Base-by-base conservation (phyloP, 2,888 invertebrate species). In the Phaonia tiefii region DNA sequence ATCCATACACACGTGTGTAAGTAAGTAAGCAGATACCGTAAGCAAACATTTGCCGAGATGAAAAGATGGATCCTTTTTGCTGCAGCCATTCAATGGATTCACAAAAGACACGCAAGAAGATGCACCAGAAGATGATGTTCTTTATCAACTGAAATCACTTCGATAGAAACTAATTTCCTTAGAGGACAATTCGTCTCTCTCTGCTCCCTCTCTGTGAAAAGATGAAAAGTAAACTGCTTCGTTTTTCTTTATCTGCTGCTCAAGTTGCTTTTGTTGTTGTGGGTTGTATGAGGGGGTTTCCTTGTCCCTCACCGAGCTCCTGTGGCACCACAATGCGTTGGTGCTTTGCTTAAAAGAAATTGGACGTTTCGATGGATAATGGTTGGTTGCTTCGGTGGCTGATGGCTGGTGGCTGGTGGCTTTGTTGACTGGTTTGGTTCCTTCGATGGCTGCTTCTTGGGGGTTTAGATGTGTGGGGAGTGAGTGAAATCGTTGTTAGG, bases 141-240 rank as follows among this genome's bases (percentile, higher is more conserved):
- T 80, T 77, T 77, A 80, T 77, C 80, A 74, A 66, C 74, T 71
- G 66, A 63, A 71, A 75, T 75, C 60, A 71, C 67, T 71, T 77
- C 77, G 67, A 77, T 77, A 75, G 77, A 80, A 80, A 77, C 74
- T 74, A 75, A 74, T 80, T 80, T 77, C 77, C 80, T 80, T 77
- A 75, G 80, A 77, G 80, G 74, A 71, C 71, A 71, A 80, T 80
- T 75, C 77, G 71, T 80, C 80, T 80, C 75, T 13, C 8, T 31
- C 31, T 31, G 4, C 8, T 8, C 8, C 31, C 31, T 31, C 8
- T 8, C 31, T 31, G 31, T 17, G 46, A 60, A 67, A 46, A 13
- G 44, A 46, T 39, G 37, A 79, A 75, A 80, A 66, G 77, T 71
- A 75, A 80, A 75, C 46, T 74, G 60, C 42, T 71, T 74, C 66